These are phyloP conservation scores for Athene cunicularia DNA, from an alignment of 2,113 vertebrate species.

Conservation along the genomic window DNA sequence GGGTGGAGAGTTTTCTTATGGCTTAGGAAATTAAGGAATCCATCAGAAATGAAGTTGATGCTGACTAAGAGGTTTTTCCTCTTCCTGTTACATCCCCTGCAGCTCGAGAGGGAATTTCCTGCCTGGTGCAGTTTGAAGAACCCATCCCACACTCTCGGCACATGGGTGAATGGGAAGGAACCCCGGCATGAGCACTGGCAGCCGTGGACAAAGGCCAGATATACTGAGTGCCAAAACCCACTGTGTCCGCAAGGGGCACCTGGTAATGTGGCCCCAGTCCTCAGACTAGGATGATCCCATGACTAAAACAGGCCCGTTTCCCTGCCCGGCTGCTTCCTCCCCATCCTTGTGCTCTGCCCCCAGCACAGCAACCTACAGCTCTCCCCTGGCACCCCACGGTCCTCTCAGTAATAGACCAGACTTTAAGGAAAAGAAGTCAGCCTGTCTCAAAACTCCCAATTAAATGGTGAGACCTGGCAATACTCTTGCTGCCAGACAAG, in stretches of 20 bases:
- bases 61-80: conserved; percentile 67
- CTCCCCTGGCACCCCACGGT: rapidly evolving
- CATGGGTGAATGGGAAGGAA: neutral
- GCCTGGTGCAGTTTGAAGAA: neutral
- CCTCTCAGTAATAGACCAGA: neutral
- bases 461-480: neutral
- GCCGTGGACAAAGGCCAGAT: neutral
- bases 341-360: neutral
- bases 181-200: neutral
- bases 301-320: neutral
- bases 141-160: neutral
- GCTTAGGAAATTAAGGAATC: conserved; percentile 50
- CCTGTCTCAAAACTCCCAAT: neutral
- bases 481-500: neutral
- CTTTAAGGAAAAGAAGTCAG: neutral
- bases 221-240: neutral
- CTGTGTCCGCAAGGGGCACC: neutral
- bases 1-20: conserved; percentile 28
- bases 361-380: neutral
- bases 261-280: neutral
- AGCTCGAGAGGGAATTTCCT: conserved; percentile 60
- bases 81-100: conserved; percentile 47
- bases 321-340: neutral
- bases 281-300: neutral
- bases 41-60: conserved; percentile 30